These are phyloP conservation scores for Isotomurus palustris DNA, from an alignment of 2,888 invertebrate genomes.

Conservation along the genomic window DNA sequence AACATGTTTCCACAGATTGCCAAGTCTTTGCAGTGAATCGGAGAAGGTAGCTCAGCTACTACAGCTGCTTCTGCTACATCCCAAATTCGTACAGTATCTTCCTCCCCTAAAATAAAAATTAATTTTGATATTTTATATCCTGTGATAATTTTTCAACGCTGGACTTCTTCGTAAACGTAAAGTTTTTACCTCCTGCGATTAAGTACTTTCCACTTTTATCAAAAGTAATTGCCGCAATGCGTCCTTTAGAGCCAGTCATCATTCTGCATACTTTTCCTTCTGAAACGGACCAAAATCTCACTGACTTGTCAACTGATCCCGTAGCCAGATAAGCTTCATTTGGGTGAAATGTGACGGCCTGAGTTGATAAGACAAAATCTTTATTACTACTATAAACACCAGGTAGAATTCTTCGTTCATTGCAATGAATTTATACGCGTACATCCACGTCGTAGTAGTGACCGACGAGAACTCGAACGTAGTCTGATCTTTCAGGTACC, in stretches of 20 bases:
- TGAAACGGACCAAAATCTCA: constrained; percentile 80
- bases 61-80: constrained; percentile 63
- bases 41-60: constrained; percentile 60
- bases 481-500: constrained; percentile 74
- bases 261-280: constrained; percentile 77
- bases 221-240: constrained; percentile 71
- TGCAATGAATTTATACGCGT: constrained; percentile 49
- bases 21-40: constrained; percentile 31
- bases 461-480: constrained; percentile 78
- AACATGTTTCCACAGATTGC: constrained; percentile 56
- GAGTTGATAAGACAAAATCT: constrained; percentile 42
- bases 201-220: constrained; percentile 78
- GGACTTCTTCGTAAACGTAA: background rate
- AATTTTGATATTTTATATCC: too few relatives aligned
- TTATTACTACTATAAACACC: background rate
- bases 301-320: constrained; percentile 82
- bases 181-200: constrained; percentile 69
- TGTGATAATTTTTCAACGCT: background rate
- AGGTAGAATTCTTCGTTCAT: background rate
- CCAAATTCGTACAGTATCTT: constrained; percentile 67
- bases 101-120: constrained; percentile 57
- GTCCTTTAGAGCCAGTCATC: constrained; percentile 69
- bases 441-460: constrained; percentile 85
- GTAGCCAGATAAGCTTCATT: constrained; percentile 85
- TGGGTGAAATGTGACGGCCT: constrained; percentile 86